phyloP scores from a whole-genome alignment of 2,113 vertebrate genomes.

The Albula glossodonta region DNA sequence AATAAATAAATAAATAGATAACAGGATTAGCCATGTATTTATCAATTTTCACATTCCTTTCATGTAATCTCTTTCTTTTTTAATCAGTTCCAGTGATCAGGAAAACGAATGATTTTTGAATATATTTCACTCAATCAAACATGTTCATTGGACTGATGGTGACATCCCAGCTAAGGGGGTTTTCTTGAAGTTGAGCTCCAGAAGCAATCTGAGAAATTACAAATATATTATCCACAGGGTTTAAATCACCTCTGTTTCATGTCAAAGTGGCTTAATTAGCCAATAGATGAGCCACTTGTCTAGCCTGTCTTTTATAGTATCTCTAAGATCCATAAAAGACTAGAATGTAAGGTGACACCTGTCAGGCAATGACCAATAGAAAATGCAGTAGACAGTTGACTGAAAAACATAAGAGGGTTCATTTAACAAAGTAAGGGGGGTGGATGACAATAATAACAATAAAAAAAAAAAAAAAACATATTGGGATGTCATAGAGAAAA shows the following conservation, averaged over 20 bases:
- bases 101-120: neutral
- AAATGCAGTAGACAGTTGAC: neutral
- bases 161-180: neutral
- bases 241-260: neutral
- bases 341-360: neutral
- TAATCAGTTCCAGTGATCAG: neutral
- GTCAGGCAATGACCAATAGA: neutral
- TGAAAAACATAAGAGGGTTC: neutral
- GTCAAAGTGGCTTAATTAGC: neutral
- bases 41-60: too few relatives aligned
- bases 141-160: neutral
- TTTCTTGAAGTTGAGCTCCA: neutral
- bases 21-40: too few relatives aligned
- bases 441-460: too few relatives aligned
- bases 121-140: neutral
- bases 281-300: neutral
- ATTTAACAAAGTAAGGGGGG: too few relatives aligned
- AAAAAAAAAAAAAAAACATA: too few relatives aligned
- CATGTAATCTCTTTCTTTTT: too few relatives aligned
- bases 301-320: neutral
- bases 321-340: neutral
- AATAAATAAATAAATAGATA: neutral
- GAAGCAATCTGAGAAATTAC: neutral
- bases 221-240: neutral
- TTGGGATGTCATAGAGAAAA: too few relatives aligned